Conservation (phyloP, 2,113 vertebrate species). For the Macroglossus sobrinus region DNA sequence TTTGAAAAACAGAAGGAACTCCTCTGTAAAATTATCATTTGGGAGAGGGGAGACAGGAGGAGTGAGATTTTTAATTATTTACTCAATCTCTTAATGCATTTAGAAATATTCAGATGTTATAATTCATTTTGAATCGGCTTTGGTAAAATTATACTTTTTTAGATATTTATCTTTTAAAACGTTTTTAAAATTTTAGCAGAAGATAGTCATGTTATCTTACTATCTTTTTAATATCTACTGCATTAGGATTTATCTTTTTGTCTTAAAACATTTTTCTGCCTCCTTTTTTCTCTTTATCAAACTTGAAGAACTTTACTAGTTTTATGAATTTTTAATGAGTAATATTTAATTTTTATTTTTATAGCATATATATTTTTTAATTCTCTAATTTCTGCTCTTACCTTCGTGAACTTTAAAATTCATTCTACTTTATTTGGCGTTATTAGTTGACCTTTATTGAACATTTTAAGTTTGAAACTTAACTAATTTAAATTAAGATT, state of each 20-base stretch:
- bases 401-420: not conserved
- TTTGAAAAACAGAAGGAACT: not conserved
- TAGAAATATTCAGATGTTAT: not conserved
- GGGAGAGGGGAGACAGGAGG: not conserved
- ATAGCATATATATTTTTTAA: not conserved
- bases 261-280: not conserved
- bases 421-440: not conserved
- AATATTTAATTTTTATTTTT: not conserved
- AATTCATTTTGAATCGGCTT: not conserved
- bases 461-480: not conserved
- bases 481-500: not conserved
- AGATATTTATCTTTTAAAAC: not conserved
- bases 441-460: not conserved
- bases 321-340: not conserved
- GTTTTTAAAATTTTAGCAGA: not conserved
- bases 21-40: not conserved
- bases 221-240: not conserved
- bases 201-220: not conserved
- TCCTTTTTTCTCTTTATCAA: not conserved
- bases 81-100: not conserved
- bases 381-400: not conserved
- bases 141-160: not conserved
- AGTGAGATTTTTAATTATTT: not conserved
- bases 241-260: not conserved
- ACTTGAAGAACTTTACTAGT: not conserved